These are phyloP conservation scores for Morinoia aosen DNA, from an alignment of 2,888 invertebrate species.

Conservation along the genomic window DNA sequence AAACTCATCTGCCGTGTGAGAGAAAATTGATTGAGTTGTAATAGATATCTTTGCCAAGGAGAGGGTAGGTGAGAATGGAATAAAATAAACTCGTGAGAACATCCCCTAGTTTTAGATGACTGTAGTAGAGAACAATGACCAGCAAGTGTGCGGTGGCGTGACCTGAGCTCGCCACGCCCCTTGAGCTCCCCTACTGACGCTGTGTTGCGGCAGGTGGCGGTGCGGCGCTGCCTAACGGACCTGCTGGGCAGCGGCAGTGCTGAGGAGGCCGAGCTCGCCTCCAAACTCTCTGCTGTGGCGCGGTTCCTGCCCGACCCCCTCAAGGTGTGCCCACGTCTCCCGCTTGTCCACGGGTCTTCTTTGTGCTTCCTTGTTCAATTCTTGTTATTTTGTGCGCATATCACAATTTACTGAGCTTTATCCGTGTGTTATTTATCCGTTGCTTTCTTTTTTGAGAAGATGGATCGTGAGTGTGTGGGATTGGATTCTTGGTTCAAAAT, in stretches of 20 bases:
- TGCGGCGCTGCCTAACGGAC: slow-evolving; percentile 86
- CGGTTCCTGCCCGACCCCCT: slow-evolving; percentile 92
- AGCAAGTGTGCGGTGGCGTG: no score
- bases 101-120: no score
- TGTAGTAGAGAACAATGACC: no score
- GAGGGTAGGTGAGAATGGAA: no score
- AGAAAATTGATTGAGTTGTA: no score
- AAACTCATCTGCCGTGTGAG: no score
- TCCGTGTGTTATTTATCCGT: background rate
- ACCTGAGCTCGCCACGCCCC: background rate
- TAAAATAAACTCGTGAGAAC: no score
- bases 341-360: background rate
- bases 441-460: no score
- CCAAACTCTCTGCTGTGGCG: slow-evolving; percentile 75
- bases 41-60: no score
- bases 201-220: slow-evolving; percentile 70
- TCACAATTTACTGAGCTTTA: background rate
- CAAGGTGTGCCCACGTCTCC: slow-evolving; percentile 74
- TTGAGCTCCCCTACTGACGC: background rate
- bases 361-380: background rate
- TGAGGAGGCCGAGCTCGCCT: slow-evolving; percentile 78
- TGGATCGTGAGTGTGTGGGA: no score
- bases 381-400: background rate
- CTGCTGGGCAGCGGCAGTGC: slow-evolving; percentile 81
- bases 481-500: background rate